Evolutionary conservation across 2,797 vertebrate species (phyloP).

Genomic region (Chiroxiphia lanceolata): DNA sequence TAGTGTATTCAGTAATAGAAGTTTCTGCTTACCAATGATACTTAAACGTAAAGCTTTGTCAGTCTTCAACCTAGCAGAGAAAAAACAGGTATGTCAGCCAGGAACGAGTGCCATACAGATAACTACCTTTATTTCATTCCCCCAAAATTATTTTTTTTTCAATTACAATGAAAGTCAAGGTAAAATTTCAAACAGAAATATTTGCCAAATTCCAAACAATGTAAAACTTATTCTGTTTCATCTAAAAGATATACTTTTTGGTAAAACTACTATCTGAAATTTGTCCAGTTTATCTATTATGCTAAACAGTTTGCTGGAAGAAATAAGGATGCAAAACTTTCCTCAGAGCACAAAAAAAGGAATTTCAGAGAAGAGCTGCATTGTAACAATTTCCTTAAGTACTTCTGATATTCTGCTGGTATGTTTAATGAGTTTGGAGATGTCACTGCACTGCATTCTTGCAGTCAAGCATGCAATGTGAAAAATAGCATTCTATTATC

Average conservation of each 20-base stretch:
- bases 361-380: background rate
- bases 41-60: constrained; percentile 89
- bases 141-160: background rate
- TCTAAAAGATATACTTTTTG: background rate
- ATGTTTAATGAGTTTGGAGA: background rate
- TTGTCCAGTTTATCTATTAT: background rate
- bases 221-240: background rate
- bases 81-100: constrained; percentile 3
- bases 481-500: background rate
- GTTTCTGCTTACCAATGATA: constrained; percentile 79
- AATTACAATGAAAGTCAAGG: background rate
- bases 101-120: background rate
- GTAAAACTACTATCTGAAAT: background rate
- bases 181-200: background rate
- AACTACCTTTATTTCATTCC: background rate
- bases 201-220: background rate
- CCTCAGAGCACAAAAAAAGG: background rate
- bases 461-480: background rate
- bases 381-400: background rate
- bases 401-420: background rate
- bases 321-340: background rate
- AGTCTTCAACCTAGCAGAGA: constrained; percentile 78
- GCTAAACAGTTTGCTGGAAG: background rate
- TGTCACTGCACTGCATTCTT: background rate
- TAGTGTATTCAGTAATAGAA: background rate